phyloP scores from a whole-genome alignment of 2,888 invertebrate species.

The Macropis europaea region DNA sequence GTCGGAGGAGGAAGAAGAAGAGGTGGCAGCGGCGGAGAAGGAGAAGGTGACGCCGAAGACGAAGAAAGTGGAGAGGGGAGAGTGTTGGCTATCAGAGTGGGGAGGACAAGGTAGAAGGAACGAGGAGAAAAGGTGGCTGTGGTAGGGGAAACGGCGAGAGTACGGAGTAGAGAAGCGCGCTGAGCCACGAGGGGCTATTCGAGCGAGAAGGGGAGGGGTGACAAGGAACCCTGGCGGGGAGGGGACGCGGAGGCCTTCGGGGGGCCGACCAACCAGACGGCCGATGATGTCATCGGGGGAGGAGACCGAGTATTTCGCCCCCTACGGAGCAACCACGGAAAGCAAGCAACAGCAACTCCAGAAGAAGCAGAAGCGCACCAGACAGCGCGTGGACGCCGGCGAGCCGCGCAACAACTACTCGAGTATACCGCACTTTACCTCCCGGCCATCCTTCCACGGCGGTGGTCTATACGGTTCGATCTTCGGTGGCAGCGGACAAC shows the following conservation, averaged over 20 bases:
- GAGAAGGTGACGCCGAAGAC: conserved; percentile 52
- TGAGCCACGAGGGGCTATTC: conserved; percentile 85
- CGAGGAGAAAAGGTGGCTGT: conserved; percentile 60
- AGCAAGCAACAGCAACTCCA: conserved; percentile 85
- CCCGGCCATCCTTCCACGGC: conserved; percentile 90
- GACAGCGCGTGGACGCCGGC: conserved; percentile 98
- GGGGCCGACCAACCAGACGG: conserved; percentile 86
- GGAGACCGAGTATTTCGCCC: conserved; percentile 96
- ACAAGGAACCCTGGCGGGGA: conserved; percentile 82
- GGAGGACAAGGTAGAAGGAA: conserved; percentile 79
- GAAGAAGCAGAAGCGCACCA: conserved; percentile 95
- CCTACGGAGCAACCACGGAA: conserved; percentile 88
- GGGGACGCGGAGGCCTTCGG: conserved; percentile 90
- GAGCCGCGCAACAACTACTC: conserved; percentile 97
- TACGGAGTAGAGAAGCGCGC: conserved; percentile 77
- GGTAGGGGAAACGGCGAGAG: conserved; percentile 67
- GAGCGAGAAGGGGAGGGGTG: conserved; percentile 84
- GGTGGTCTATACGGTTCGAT: conserved; percentile 93
- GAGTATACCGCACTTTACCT: conserved; percentile 88
- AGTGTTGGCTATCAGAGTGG: conserved; percentile 80
- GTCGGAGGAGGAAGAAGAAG: conserved; percentile 51
- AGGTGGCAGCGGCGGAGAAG: conserved; percentile 41
- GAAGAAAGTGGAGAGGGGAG: conserved; percentile 64
- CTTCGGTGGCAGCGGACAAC: conserved; percentile 85
- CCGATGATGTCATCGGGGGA: conserved; percentile 98